phyloP scores from a whole-genome alignment of 2,113 vertebrate genomes.

The Symphodus melops region DNA sequence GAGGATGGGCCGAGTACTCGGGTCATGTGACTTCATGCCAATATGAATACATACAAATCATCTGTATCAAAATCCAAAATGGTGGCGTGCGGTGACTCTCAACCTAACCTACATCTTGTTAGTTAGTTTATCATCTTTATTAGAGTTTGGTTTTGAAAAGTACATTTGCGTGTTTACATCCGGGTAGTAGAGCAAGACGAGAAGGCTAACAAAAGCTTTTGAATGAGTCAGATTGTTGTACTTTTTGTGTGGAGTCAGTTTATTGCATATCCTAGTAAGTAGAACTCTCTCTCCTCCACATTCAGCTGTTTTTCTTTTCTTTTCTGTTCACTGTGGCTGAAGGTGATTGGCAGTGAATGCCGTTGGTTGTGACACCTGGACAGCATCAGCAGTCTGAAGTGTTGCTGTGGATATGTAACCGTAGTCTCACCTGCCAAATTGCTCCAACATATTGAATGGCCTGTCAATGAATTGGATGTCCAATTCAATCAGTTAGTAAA shows the following conservation, averaged over 20 bases:
- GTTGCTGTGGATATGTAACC: conserved; percentile 44
- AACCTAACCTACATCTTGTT: too few relatives aligned
- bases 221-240: not conserved
- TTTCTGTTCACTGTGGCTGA: conserved; percentile 3
- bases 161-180: too few relatives aligned
- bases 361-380: conserved; percentile 57
- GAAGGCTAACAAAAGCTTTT: not conserved
- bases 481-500: conserved; percentile 53
- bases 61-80: too few relatives aligned
- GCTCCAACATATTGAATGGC: conserved; percentile 34
- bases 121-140: too few relatives aligned
- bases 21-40: too few relatives aligned
- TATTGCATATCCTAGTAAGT: not conserved
- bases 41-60: too few relatives aligned
- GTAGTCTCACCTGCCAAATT: conserved; percentile 58
- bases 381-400: conserved; percentile 54
- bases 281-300: not conserved
- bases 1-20: too few relatives aligned
- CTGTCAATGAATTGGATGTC: conserved; percentile 59
- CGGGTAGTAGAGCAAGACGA: too few relatives aligned
- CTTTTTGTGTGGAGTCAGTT: conserved; percentile 1
- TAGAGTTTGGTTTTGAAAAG: too few relatives aligned
- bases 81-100: too few relatives aligned
- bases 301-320: conserved; percentile 30
- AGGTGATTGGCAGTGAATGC: conserved; percentile 67